Evolutionary conservation across 2,797 vertebrate species (phyloP).

Genomic region (Toxotes lorentzi): DNA sequence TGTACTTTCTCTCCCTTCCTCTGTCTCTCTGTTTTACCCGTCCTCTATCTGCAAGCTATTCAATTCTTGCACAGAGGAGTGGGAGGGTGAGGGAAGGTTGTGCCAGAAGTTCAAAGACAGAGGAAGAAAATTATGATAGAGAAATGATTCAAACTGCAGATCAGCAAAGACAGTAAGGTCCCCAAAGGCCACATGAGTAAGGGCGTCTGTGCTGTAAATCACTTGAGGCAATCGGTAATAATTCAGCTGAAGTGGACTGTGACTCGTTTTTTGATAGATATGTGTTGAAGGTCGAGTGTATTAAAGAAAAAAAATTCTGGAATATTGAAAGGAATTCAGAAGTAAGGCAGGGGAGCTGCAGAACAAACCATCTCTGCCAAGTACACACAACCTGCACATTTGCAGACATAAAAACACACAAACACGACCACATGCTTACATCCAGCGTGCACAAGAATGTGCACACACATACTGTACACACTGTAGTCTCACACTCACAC

Average conservation of each 20-base stretch:
- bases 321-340: constrained; percentile 22
- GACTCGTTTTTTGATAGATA: constrained; percentile 41
- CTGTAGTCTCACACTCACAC: constrained; percentile 7
- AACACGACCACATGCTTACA: constrained; percentile 8
- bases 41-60: constrained; percentile 55
- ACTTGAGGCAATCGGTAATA: constrained; percentile 41
- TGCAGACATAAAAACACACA: constrained; percentile 25
- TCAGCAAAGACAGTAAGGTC: constrained; percentile 55
- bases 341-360: constrained; percentile 10
- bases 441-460: not conserved
- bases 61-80: constrained; percentile 39
- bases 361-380: not conserved
- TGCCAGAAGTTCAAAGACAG: constrained; percentile 62
- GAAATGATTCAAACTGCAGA: constrained; percentile 55
- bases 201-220: constrained; percentile 39
- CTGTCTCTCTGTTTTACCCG: constrained; percentile 29
- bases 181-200: constrained; percentile 45
- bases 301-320: not conserved
- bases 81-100: constrained; percentile 46
- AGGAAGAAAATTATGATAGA: constrained; percentile 56
- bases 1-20: constrained; percentile 18
- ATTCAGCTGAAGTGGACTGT: constrained; percentile 39
- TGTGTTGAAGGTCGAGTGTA: constrained; percentile 51
- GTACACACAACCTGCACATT: constrained; percentile 25
- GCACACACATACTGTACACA: not conserved